Percentiles rank a stretch among this genome's conserved stretches.
Evolutionary conservation across 23 tunicate species (phyloP).

Genomic region (Trididemnum nubilum): DNA sequence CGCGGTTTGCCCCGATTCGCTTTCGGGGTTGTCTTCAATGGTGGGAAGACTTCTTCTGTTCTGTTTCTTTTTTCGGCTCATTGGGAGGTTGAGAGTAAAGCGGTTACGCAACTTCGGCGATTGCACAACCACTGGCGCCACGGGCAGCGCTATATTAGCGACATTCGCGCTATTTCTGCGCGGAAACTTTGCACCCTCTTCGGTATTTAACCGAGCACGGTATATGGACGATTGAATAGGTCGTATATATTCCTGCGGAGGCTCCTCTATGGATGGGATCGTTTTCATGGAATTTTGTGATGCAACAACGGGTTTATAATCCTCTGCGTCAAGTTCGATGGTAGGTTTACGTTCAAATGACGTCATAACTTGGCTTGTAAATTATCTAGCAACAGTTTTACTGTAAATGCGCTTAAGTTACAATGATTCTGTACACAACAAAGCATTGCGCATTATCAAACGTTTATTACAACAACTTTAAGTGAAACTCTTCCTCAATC

Average conservation of each 20-base stretch:
- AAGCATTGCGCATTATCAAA: too few relatives aligned
- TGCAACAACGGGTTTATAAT: too few relatives aligned
- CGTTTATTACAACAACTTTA: too few relatives aligned
- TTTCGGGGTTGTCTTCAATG: conserved; percentile 16
- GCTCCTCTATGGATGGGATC: too few relatives aligned
- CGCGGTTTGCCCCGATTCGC: not conserved
- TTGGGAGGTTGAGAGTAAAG: not conserved
- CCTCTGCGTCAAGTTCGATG: too few relatives aligned
- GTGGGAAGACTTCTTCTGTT: conserved; percentile 27
- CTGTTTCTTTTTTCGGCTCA: conserved; percentile 13
- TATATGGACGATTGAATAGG: not conserved
- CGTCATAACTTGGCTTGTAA: not conserved
- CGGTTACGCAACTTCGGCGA: conserved; percentile 33
- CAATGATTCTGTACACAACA: too few relatives aligned
- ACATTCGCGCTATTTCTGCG: not conserved
- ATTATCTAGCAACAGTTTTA: too few relatives aligned
- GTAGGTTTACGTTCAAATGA: not conserved
- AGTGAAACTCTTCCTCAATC: too few relatives aligned
- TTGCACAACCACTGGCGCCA: not conserved
- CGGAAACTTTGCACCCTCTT: not conserved
- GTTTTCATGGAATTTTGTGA: too few relatives aligned
- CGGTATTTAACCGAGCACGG: not conserved
- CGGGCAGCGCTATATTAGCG: not conserved
- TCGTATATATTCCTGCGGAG: too few relatives aligned
- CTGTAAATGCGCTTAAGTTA: too few relatives aligned